These are phyloP conservation scores for Trididemnum nubilum DNA, from an alignment of 23 tunicate species.

Conservation along the genomic window DNA sequence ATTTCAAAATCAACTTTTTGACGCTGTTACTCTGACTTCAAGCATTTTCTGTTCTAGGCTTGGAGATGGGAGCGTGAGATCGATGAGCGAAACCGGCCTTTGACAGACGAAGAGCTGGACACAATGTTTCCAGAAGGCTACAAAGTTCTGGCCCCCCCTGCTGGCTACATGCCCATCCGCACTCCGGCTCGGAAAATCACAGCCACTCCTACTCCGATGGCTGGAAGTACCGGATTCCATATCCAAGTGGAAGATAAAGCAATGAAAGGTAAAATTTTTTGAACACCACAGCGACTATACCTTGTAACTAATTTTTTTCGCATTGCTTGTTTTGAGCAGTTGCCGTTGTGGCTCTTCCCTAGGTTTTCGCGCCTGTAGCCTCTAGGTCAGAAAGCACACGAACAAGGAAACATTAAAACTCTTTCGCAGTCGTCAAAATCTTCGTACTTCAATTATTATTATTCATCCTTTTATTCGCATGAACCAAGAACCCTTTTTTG, in stretches of 20 bases:
- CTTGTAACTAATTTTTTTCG: background rate
- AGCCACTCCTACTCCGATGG: constrained; percentile 99
- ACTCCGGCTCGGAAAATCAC: constrained; percentile 98
- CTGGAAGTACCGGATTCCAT: constrained; percentile 92
- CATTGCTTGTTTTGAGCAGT: too few relatives aligned
- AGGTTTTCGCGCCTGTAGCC: too few relatives aligned
- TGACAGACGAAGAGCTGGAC: constrained; percentile 98
- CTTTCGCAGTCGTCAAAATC: too few relatives aligned
- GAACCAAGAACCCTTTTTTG: too few relatives aligned
- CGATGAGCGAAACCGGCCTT: constrained; percentile 94
- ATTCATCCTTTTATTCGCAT: too few relatives aligned
- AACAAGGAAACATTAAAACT: background rate
- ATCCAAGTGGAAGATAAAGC: constrained; percentile 91
- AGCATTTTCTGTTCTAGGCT: constrained; percentile 43
- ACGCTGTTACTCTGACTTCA: too few relatives aligned
- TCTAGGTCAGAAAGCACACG: too few relatives aligned
- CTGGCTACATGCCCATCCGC: constrained; percentile 90
- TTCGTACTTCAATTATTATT: too few relatives aligned
- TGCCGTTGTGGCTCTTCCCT: too few relatives aligned
- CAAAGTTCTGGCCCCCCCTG: constrained; percentile 92
- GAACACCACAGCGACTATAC: too few relatives aligned
- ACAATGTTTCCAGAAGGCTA: constrained; percentile 99
- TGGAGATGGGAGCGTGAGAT: constrained; percentile 99
- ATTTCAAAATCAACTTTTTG: too few relatives aligned
- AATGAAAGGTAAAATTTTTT: constrained; percentile 80